Percentiles rank a stretch among this genome's conserved stretches.
Evolutionary conservation across 2,888 invertebrate genomes (phyloP).

Genomic region (Tachina grossa): DNA sequence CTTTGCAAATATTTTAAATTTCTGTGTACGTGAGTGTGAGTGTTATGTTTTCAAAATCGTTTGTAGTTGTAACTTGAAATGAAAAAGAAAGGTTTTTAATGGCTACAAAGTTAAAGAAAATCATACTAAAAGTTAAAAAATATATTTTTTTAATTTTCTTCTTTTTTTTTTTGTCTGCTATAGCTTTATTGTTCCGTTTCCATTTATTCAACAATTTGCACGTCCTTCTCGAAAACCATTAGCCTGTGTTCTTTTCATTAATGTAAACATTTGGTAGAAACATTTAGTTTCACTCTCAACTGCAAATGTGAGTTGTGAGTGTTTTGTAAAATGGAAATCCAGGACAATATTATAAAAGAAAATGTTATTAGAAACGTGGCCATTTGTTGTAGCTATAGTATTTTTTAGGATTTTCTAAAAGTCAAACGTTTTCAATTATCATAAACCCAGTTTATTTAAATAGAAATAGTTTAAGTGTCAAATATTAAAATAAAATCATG

Average conservation of each 20-base stretch:
- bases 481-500: conserved; percentile 37
- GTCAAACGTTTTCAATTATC: conserved; percentile 1
- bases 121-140: conserved; percentile 8
- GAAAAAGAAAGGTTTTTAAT: conserved; percentile 42
- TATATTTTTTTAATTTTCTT: conserved; percentile 7
- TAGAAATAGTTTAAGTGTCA: not conserved
- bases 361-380: conserved; percentile 38
- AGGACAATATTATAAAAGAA: not conserved
- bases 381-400: not conserved
- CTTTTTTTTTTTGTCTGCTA: not conserved
- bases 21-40: conserved; percentile 5
- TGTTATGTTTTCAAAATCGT: conserved; percentile 8
- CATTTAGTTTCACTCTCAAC: not conserved
- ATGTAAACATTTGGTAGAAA: not conserved
- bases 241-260: conserved; percentile 1
- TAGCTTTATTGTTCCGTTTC: not conserved
- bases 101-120: not conserved
- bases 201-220: conserved; percentile 16
- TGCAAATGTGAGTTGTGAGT: not conserved
- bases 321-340: not conserved
- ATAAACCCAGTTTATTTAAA: conserved; percentile 38
- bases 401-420: not conserved
- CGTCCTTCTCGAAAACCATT: conserved; percentile 38
- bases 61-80: conserved; percentile 60
- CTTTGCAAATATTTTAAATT: conserved; percentile 29